Evolutionary conservation across 2,113 vertebrate species (phyloP).

Genomic region (Danionella cerebrum): DNA sequence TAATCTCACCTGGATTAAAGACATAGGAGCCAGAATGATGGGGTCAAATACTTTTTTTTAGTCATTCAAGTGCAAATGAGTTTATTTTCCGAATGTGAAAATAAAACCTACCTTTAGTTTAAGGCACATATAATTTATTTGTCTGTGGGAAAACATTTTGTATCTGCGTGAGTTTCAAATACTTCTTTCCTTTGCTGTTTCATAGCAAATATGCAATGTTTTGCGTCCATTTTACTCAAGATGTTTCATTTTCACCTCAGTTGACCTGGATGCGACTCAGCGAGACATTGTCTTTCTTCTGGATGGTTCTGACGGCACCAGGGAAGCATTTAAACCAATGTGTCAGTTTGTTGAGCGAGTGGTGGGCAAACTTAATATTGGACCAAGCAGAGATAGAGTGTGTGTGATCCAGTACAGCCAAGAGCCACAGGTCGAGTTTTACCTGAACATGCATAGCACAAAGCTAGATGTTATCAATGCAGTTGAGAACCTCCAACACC

Average conservation of each 20-base stretch:
- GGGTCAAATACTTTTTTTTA: no score
- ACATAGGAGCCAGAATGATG: no score
- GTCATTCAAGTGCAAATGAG: no score
- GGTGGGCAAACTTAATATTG: constrained; percentile 55
- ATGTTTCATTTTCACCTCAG: constrained; percentile 52
- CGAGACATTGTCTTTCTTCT: constrained; percentile 68
- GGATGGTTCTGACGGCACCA: constrained; percentile 63
- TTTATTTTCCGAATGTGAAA: no score
- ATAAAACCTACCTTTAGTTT: no score
- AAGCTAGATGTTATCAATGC: constrained; percentile 51
- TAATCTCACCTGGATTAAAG: no score
- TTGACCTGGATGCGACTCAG: constrained; percentile 59
- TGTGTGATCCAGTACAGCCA: constrained; percentile 65
- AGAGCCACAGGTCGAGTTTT: constrained; percentile 53
- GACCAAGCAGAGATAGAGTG: constrained; percentile 53
- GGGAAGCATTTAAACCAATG: constrained; percentile 66
- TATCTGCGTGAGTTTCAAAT: no score
- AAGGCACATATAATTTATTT: no score
- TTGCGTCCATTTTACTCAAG: constrained; percentile 32
- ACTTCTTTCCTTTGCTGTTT: no score
- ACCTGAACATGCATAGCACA: constrained; percentile 52
- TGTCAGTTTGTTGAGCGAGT: constrained; percentile 69
- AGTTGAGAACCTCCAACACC: constrained; percentile 52
- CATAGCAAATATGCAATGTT: no score
- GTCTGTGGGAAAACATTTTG: no score